A percentile compares a stretch with the other conserved stretches of the same genome.
Evolutionary conservation across 2,797 vertebrate genomes (phyloP).

Genomic region (Spheniscus humboldti): DNA sequence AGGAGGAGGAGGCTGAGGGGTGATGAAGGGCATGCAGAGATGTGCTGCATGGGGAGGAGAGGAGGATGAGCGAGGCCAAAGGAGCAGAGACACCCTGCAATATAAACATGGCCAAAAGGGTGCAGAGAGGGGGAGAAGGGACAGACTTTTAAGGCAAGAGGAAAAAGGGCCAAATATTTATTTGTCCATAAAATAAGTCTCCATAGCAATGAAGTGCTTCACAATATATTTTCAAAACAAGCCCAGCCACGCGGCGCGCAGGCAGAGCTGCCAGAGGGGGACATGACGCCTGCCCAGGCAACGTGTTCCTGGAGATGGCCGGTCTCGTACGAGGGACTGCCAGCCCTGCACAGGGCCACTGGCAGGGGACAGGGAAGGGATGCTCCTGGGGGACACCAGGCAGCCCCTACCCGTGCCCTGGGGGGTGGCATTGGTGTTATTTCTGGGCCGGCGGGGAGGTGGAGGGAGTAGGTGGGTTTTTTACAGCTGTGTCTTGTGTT

Average conservation of each 20-base stretch:
- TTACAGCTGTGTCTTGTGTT: neutral
- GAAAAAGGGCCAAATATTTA: conserved; percentile 24
- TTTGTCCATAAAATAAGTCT: conserved; percentile 22
- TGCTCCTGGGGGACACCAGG: accelerated
- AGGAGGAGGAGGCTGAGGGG: neutral
- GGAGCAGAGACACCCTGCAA: neutral
- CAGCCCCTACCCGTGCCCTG: neutral
- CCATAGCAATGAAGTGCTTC: conserved; percentile 23
- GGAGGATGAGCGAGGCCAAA: neutral
- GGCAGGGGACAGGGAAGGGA: neutral
- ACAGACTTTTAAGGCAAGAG: neutral
- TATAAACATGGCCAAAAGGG: neutral
- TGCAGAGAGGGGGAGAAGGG: accelerated
- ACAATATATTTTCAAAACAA: neutral
- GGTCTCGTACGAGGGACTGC: accelerated
- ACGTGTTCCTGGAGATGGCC: accelerated
- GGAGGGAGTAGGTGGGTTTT: neutral
- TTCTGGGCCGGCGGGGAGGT: neutral
- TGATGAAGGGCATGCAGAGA: neutral
- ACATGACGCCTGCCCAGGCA: accelerated
- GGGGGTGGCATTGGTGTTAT: neutral
- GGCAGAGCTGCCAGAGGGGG: neutral
- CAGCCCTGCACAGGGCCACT: neutral
- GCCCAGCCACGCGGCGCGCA: accelerated
- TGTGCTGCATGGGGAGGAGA: neutral